A percentile compares a stretch with the other conserved stretches of the same genome.
phyloP scores from a whole-genome alignment of 2,888 invertebrate genomes.

The Ptychoptera albimana region DNA sequence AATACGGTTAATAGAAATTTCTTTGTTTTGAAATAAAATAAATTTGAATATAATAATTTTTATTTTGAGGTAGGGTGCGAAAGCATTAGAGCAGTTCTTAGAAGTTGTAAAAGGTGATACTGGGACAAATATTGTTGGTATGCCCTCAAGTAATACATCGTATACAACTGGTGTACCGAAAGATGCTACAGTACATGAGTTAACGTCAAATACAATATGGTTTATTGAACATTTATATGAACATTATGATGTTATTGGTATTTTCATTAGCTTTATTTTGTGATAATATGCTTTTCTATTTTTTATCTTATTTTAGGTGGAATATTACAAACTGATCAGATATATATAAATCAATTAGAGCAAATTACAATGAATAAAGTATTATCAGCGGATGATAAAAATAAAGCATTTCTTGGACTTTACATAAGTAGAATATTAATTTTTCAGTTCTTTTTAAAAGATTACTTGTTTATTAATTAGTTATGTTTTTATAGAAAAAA shows the following conservation, averaged over 20 bases:
- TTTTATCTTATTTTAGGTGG: constrained; percentile 15
- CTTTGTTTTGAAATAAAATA: constrained; percentile 4
- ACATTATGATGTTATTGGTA: constrained; percentile 54
- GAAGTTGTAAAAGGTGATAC: constrained; percentile 69
- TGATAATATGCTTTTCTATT: no score
- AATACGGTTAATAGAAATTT: constrained; percentile 41
- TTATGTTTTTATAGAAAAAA: constrained; percentile 48
- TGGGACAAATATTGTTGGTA: constrained; percentile 51
- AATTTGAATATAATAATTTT: constrained; percentile 12
- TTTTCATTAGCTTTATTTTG: no score
- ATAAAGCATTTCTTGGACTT: constrained; percentile 53
- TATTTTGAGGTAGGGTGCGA: constrained; percentile 75
- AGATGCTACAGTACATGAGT: constrained; percentile 96
- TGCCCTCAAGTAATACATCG: constrained; percentile 21
- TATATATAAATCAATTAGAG: constrained; percentile 36
- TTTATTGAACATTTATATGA: constrained; percentile 76
- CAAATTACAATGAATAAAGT: constrained; percentile 33
- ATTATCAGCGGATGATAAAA: constrained; percentile 34
- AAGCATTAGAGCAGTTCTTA: constrained; percentile 83
- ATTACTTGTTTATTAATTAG: constrained; percentile 7
- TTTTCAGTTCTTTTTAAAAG: constrained; percentile 7
- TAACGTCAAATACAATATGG: constrained; percentile 86
- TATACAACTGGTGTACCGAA: constrained; percentile 42
- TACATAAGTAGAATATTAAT: constrained; percentile 54
- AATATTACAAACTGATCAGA: constrained; percentile 43